These are phyloP conservation scores for Pygocentrus nattereri DNA, from an alignment of 2,797 vertebrate genomes.

Conservation along the genomic window DNA sequence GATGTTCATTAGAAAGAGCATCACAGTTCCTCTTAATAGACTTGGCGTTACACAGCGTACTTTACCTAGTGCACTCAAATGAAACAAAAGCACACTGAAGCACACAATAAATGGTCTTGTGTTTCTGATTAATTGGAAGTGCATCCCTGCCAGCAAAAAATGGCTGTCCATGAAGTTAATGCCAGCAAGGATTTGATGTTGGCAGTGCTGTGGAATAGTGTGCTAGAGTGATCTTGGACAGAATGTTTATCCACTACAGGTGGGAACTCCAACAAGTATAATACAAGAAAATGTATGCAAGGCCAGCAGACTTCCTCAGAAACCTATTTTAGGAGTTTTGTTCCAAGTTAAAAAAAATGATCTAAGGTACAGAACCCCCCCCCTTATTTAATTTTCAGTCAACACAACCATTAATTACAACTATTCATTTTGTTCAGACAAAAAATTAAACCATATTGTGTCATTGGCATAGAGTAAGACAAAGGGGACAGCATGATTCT, in stretches of 20 bases:
- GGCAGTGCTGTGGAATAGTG: conserved; percentile 80
- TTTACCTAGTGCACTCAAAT: conserved; percentile 56
- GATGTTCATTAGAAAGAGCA: conserved; percentile 8
- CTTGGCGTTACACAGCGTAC: conserved; percentile 69
- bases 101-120: conserved; percentile 3
- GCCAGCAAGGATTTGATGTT: conserved; percentile 84
- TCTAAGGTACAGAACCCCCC: no score
- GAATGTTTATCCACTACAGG: conserved; percentile 89
- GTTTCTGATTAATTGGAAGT: conserved; percentile 75
- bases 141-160: conserved; percentile 82
- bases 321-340: no score
- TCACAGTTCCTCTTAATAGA: conserved; percentile 1
- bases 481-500: no score
- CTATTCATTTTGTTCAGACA: no score
- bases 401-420: no score
- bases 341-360: no score
- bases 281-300: conserved; percentile 67
- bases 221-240: conserved; percentile 79
- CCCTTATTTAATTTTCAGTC: no score
- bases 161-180: conserved; percentile 88
- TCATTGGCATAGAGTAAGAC: no score
- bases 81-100: neutral
- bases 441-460: no score
- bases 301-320: neutral
- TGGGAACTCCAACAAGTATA: conserved; percentile 76